Evolutionary conservation across 2,797 vertebrate species (phyloP), one percentile per base, ranked within the genome.

Genomic region (Anomalospiza imberbis): DNA sequence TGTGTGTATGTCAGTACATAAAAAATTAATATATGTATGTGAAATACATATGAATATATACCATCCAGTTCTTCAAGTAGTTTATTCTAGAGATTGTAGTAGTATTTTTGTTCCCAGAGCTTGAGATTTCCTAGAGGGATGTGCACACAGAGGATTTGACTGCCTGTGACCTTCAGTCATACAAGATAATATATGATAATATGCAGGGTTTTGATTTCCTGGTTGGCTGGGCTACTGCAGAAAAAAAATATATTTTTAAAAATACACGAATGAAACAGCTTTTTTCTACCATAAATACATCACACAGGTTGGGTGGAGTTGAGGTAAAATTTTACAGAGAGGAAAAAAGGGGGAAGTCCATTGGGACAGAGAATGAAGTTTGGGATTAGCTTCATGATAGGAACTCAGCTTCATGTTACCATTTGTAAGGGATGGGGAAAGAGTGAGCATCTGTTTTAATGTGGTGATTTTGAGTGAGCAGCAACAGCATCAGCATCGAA

Each of bases 81-180:
- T 71, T 85, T 40, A 26, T 26, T 84, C 31, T 42, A 57, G 67
- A 72, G 66, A 55, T 34, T 32, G 4, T 34, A 36, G 42, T n/a
- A 74, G 13, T 55, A 17, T 32, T 83, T 83, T 62, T 73, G 25
- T 66, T 45, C 44, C 10, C 44, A 71, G 60, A 81, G 38, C 17
- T 26, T 62, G 40, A 25, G 13, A 38, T 88, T 82, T 61, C 22
- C 6, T 73, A 63, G 72, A 53, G 31, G 40, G 13, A 40, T 68
- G 22, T 3, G 2, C 0, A 0, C 13, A 1, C 10, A 45, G 47
- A 17, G 13, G 32, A 50, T 50, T 36, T 10, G 3, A 15, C 57
- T 67, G 50, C 48, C 14, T 1, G 1, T 71, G 77, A 40, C 60
- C 88, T 85, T 40, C n/a, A 45, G 40, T 70, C 13, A 12, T n/a